Conservation (phyloP, 2,888 invertebrate species). For the Timema podura region DNA sequence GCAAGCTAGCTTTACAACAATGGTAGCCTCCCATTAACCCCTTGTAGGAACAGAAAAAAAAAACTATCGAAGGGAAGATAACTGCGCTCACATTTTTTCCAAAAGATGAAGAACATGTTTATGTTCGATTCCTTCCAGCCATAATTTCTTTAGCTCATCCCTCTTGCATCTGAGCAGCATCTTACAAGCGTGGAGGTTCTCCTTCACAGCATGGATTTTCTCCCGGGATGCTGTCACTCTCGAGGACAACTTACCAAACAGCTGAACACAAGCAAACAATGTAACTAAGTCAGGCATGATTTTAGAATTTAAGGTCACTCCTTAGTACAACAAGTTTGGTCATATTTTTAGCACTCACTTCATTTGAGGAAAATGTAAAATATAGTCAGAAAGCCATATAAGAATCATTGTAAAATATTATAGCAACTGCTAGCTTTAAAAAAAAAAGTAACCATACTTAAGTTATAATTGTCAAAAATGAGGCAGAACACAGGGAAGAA, state of each 20-base stretch:
- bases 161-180: conserved; percentile 81
- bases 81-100: conserved; percentile 73
- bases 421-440: not conserved
- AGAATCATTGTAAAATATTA: conserved; percentile 23
- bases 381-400: no score
- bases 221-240: conserved; percentile 72
- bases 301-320: no score
- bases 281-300: not conserved
- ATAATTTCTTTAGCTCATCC: conserved; percentile 88
- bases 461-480: no score
- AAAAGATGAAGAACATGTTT: conserved; percentile 84
- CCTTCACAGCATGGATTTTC: conserved; percentile 72
- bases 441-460: not conserved
- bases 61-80: no score
- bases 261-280: conserved; percentile 18
- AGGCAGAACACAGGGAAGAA: no score
- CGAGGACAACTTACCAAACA: conserved; percentile 59
- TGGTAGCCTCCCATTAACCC: no score
- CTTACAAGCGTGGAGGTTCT: conserved; percentile 78
- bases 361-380: no score
- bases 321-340: no score
- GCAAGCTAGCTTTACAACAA: no score
- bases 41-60: no score
- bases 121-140: conserved; percentile 95
- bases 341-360: no score